Percentiles rank a stretch among this genome's conserved stretches.
phyloP scores from a whole-genome alignment of 1,140 invertebrate species.

The Zaprionus lachaisei region DNA sequence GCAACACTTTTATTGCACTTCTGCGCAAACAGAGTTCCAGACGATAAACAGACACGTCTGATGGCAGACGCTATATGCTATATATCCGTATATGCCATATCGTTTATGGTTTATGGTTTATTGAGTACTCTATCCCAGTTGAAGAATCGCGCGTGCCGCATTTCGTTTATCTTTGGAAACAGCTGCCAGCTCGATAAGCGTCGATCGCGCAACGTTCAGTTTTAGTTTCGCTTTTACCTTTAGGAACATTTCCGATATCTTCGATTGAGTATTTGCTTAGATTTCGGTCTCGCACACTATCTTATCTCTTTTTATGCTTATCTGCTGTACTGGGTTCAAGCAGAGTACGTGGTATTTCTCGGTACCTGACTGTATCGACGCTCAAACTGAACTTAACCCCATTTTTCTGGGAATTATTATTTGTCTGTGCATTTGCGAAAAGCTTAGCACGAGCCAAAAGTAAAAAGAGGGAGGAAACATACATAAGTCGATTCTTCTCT shows the following conservation, averaged over 20 bases:
- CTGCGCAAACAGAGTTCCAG: slow-evolving; percentile 54
- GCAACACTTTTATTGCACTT: slow-evolving; percentile 61
- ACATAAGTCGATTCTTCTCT: slow-evolving; percentile 19
- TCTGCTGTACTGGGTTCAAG: slow-evolving; percentile 13
- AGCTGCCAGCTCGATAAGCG: slow-evolving; percentile 45
- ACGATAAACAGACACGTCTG: slow-evolving; percentile 31
- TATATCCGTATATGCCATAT: slow-evolving; percentile 9
- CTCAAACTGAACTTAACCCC: slow-evolving; percentile 73
- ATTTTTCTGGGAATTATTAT: slow-evolving; percentile 70
- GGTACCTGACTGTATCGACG: slow-evolving; percentile 55
- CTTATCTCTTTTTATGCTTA: slow-evolving; percentile 42
- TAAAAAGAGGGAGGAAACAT: not conserved
- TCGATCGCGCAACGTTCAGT: not conserved
- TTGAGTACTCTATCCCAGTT: not conserved
- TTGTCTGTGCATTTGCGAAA: slow-evolving; percentile 55
- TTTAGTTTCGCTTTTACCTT: slow-evolving; percentile 47
- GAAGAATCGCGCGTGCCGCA: slow-evolving; percentile 42
- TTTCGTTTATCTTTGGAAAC: slow-evolving; percentile 43
- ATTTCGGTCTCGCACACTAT: slow-evolving; percentile 57
- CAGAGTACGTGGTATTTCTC: slow-evolving; percentile 9
- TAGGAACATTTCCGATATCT: slow-evolving; percentile 49
- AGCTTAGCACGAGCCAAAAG: slow-evolving; percentile 76
- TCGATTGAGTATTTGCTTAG: slow-evolving; percentile 60
- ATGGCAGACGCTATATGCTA: slow-evolving; percentile 3
- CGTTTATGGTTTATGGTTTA: not conserved